A percentile compares a stretch with the other conserved stretches of the same genome.
phyloP scores from a whole-genome alignment of 1,140 invertebrate genomes.

The Drosophila bipectinata region DNA sequence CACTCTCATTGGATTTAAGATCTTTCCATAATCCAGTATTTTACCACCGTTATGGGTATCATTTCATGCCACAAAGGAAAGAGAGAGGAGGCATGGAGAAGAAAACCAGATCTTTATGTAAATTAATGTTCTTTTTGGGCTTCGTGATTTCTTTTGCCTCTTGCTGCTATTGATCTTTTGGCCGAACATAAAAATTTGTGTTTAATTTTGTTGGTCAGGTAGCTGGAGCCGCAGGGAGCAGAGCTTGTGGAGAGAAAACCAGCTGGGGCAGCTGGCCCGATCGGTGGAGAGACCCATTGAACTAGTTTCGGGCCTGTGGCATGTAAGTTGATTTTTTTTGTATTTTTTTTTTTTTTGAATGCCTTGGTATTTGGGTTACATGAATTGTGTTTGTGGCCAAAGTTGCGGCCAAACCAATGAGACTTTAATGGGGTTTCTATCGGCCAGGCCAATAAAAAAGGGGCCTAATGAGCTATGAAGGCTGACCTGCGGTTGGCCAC shows the following conservation, averaged over 20 bases:
- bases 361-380: conserved; percentile 72
- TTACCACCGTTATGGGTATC: conserved; percentile 37
- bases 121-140: conserved; percentile 58
- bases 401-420: conserved; percentile 38
- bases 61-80: neutral
- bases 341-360: conserved; percentile 42
- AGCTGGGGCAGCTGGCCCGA: conserved; percentile 60
- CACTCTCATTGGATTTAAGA: conserved; percentile 58
- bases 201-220: conserved; percentile 73
- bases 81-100: neutral
- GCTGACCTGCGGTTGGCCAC: conserved; percentile 22
- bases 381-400: conserved; percentile 47
- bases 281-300: conserved; percentile 67
- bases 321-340: conserved; percentile 51
- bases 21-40: conserved; percentile 3
- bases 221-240: conserved; percentile 38
- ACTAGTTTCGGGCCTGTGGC: conserved; percentile 73
- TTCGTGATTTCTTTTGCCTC: conserved; percentile 58
- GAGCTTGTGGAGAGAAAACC: conserved; percentile 50
- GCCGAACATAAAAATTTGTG: conserved; percentile 69
- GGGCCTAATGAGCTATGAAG: conserved; percentile 69
- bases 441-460: conserved; percentile 45
- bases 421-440: conserved; percentile 33
- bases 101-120: conserved; percentile 75
- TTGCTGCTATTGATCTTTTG: conserved; percentile 66